phyloP scores from a whole-genome alignment of 2,113 vertebrate genomes.

The Pantherophis guttatus region DNA sequence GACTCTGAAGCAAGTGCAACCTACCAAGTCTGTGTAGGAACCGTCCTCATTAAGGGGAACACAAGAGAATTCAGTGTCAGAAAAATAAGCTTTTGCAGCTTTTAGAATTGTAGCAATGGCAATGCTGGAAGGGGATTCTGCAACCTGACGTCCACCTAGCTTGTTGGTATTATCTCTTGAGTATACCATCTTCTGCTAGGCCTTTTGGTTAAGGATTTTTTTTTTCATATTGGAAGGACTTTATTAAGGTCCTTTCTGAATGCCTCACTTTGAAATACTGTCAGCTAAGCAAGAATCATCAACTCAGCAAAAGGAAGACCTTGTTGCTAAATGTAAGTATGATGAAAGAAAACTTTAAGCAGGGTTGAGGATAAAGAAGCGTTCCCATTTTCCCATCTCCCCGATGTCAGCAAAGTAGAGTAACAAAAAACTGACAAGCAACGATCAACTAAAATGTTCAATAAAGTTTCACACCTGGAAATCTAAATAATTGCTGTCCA shows the following conservation, averaged over 20 bases:
- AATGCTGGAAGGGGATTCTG: background rate
- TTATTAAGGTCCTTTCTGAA: background rate
- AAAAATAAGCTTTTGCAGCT: background rate
- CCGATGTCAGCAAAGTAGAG: constrained; percentile 3
- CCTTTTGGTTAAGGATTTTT: background rate
- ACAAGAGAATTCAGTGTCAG: background rate
- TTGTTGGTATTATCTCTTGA: background rate
- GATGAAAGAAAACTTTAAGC: background rate
- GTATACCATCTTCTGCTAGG: background rate
- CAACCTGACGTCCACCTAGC: background rate
- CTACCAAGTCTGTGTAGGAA: background rate
- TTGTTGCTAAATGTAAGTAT: background rate
- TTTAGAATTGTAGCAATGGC: background rate
- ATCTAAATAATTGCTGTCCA: constrained; percentile 15
- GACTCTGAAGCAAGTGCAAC: background rate
- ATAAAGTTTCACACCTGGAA: constrained; percentile 14
- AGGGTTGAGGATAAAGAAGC: background rate
- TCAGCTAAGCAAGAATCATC: background rate
- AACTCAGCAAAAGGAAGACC: background rate
- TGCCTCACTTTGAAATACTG: background rate
- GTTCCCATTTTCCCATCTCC: background rate
- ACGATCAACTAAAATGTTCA: background rate
- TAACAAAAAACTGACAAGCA: background rate
- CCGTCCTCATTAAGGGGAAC: background rate
- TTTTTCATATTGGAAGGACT: background rate